These are phyloP conservation scores for Drosophila acutilabella DNA, from an alignment of 2,888 invertebrate species.

Conservation along the genomic window DNA sequence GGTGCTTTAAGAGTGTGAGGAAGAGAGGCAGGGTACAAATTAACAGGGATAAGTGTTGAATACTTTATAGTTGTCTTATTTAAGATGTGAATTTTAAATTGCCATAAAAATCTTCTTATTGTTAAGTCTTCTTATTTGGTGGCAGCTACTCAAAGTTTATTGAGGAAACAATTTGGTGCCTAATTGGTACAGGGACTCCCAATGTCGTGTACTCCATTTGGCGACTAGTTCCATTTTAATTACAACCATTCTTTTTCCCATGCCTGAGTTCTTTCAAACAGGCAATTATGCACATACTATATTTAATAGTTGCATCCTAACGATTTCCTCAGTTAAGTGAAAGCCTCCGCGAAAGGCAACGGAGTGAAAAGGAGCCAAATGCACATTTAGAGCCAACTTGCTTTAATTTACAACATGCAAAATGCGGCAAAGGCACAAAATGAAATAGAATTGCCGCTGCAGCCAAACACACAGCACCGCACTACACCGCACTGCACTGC, in stretches of 20 bases:
- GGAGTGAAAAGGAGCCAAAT: conserved; percentile 34
- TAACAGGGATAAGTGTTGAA: too few relatives aligned
- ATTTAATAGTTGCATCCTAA: conserved; percentile 65
- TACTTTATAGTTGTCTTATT: too few relatives aligned
- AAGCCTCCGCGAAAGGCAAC: conserved; percentile 27
- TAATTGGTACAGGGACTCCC: not conserved
- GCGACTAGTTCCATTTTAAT: not conserved
- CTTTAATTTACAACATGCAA: conserved; percentile 78
- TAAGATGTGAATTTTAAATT: too few relatives aligned
- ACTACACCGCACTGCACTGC: conserved; percentile 9
- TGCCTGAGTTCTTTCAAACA: conserved; percentile 29
- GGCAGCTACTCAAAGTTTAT: too few relatives aligned
- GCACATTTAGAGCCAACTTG: conserved; percentile 62
- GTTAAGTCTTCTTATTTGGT: too few relatives aligned
- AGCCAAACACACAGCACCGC: conserved; percentile 7
- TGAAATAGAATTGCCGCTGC: conserved; percentile 66
- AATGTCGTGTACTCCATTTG: too few relatives aligned
- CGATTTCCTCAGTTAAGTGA: conserved; percentile 65
- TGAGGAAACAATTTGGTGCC: too few relatives aligned
- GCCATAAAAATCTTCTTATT: too few relatives aligned
- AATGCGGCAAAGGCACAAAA: conserved; percentile 56
- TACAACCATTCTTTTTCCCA: not conserved
- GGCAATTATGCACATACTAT: conserved; percentile 54
- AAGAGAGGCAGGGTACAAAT: too few relatives aligned
- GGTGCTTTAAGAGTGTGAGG: too few relatives aligned